Evolutionary conservation across 2,888 invertebrate species (phyloP).

Genomic region (Diloba caeruleocephala): DNA sequence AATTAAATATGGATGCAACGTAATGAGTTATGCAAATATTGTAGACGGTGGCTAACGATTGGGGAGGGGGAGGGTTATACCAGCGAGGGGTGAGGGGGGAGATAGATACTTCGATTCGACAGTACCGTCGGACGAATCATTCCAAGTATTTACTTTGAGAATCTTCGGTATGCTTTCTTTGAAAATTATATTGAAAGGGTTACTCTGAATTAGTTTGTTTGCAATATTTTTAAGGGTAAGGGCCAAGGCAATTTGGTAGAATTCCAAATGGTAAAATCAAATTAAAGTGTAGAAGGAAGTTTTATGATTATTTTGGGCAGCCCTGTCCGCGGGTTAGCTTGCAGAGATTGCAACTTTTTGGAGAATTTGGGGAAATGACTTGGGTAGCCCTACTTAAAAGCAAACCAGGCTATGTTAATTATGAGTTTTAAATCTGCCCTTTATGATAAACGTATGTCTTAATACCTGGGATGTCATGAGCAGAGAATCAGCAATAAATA

Average conservation of each 20-base stretch:
- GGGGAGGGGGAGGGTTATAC: slow-evolving; percentile 28
- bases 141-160: slow-evolving; percentile 67
- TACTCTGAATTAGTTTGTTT: slow-evolving; percentile 53
- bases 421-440: too few relatives aligned
- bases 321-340: not conserved
- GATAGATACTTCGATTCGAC: slow-evolving; percentile 52
- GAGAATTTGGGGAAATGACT: too few relatives aligned
- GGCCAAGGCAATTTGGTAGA: slow-evolving; percentile 34
- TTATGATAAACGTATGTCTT: too few relatives aligned
- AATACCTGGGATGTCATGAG: too few relatives aligned
- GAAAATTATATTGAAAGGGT: slow-evolving; percentile 64
- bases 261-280: slow-evolving; percentile 32
- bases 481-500: too few relatives aligned
- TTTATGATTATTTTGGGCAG: slow-evolving; percentile 20
- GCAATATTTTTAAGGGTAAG: slow-evolving; percentile 52
- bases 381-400: too few relatives aligned
- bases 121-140: slow-evolving; percentile 71
- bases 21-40: slow-evolving; percentile 88
- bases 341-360: not conserved
- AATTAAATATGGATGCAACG: slow-evolving; percentile 88
- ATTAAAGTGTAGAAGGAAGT: slow-evolving; percentile 36
- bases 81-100: slow-evolving; percentile 36
- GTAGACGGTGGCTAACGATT: slow-evolving; percentile 80
- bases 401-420: too few relatives aligned
- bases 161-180: slow-evolving; percentile 64